Base-by-base conservation (phyloP, 2,888 invertebrate species). In the Rosalia funebris region DNA sequence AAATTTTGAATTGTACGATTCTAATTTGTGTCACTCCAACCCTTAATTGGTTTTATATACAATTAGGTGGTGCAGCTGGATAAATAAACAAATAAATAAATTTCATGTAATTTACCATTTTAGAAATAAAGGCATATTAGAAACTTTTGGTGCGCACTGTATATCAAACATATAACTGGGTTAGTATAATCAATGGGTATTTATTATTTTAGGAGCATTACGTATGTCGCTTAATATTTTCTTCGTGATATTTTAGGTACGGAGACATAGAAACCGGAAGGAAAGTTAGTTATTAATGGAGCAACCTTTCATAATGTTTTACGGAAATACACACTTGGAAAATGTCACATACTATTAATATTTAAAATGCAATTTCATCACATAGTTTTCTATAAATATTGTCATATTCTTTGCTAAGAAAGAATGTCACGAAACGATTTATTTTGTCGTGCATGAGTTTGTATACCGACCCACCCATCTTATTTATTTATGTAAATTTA, bases 401-500 rank as follows among this genome's bases (percentile, higher is more conserved):
- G 53, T 53, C 53, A 42, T 31, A 32, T 17, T 3, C 5, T 39
- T 19, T 15, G 3, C 19, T 14, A 15, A 32, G 25, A 50, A 39
- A n/a, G n/a, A n/a, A 50, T 50, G 50, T 50, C 50, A 50, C 50
- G 50, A 50, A 20, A 50, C 31, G 25, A 11, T 16, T 41, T 36
- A 17, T 50, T 37, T 25, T 53, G 15, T 42, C 53, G 42, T 53
- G 53, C 15, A 15, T 31, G 20, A 15, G 50, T n/a, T 39, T 41
- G 31, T 16, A 17, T 16, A 53, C 1, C 25, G 17, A 42, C 9
- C 7, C 14, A 25, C 5, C 31, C 32, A 11, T 42, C 41, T 42
- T 53, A 41, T 53, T 53, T 53, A 53, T 53, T 53, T 42, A 63
- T 63, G 63, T 54, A 66, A 65, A 66, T 68, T 65, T 50, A 57